A percentile compares a stretch with the other conserved stretches of the same genome.
These are phyloP conservation scores for Cercopithecus neglectus DNA, from an alignment of 2,797 vertebrate species.

Conservation along the genomic window DNA sequence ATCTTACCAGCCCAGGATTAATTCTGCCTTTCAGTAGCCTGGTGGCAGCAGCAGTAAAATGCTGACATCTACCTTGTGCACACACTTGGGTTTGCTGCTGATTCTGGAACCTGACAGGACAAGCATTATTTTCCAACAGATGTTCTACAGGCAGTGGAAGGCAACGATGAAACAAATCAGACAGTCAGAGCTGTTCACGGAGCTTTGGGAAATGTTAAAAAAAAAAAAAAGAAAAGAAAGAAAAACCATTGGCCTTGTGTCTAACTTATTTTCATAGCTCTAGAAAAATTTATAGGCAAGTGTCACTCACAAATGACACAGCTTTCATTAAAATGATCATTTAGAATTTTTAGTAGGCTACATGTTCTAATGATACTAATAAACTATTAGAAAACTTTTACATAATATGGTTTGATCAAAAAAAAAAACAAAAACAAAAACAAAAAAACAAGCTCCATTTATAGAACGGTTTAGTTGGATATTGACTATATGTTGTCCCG, in stretches of 20 bases:
- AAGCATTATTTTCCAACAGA: constrained; percentile 11
- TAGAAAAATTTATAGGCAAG: neutral
- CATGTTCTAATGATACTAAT: constrained; percentile 43
- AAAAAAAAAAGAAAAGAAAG: neutral
- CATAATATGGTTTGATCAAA: neutral
- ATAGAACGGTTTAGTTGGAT: neutral
- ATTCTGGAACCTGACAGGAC: constrained; percentile 26
- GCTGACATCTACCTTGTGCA: neutral
- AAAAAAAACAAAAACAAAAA: neutral
- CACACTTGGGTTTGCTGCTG: neutral
- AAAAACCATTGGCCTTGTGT: neutral
- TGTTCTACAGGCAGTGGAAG: neutral
- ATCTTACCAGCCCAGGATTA: neutral
- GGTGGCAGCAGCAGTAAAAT: neutral
- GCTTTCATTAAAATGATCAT: neutral
- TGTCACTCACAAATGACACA: neutral
- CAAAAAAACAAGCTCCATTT: neutral
- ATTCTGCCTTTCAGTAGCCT: neutral
- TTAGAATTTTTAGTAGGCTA: constrained; percentile 23
- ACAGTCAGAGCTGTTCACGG: neutral
- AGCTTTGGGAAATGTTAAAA: neutral
- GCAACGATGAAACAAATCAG: neutral
- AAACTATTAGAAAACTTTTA: constrained; percentile 45
- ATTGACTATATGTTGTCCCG: neutral
- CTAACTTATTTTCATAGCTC: constrained; percentile 11